Evolutionary conservation across 2,113 vertebrate genomes (phyloP).

Genomic region (Lophochroa leadbeateri): DNA sequence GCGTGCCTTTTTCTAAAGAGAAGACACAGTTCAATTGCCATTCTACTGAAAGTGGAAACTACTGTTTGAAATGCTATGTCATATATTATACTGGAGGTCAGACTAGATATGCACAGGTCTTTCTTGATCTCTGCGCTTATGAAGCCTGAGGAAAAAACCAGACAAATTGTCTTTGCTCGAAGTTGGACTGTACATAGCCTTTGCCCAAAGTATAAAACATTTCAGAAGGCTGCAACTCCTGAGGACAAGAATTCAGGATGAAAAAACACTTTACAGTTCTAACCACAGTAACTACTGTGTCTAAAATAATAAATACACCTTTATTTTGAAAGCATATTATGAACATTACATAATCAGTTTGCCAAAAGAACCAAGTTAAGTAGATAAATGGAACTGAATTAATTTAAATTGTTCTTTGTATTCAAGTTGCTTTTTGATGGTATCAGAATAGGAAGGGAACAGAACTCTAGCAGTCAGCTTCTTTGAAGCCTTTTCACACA

Average conservation of each 20-base stretch:
- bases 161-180: not conserved
- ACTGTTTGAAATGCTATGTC: not conserved
- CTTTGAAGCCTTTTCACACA: not conserved
- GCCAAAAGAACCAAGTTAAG: not conserved
- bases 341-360: not conserved
- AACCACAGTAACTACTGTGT: not conserved
- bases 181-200: not conserved
- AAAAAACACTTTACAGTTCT: not conserved
- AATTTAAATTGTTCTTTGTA: not conserved
- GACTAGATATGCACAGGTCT: not conserved
- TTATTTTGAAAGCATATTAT: not conserved
- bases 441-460: not conserved
- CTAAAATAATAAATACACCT: not conserved
- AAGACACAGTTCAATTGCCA: not conserved
- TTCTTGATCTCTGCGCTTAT: not conserved
- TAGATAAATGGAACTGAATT: not conserved
- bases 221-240: not conserved
- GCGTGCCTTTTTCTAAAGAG: not conserved
- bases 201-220: not conserved
- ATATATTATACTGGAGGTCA: not conserved
- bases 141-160: not conserved
- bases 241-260: not conserved
- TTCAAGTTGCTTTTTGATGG: not conserved
- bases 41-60: not conserved
- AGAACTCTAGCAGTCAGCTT: not conserved